Evolutionary conservation across 2,797 vertebrate species (phyloP), one percentile per base, ranked within the genome.

Genomic region (Tarsius wallacei): DNA sequence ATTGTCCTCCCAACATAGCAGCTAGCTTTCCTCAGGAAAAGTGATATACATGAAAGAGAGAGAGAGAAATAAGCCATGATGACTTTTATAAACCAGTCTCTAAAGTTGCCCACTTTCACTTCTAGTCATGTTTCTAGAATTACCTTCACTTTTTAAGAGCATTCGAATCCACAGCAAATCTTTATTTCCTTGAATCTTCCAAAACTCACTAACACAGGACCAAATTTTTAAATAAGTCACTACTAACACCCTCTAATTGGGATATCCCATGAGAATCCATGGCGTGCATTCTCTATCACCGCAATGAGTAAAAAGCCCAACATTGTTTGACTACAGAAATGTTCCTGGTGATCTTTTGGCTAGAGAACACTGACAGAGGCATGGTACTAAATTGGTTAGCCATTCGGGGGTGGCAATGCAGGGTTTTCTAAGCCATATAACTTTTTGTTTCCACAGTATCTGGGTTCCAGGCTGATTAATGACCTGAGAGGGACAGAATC

Each of bases 391-490:
- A 84, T 36, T 61, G 24, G 71, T 55, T 77, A 47, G 28, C 21
- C 42, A 61, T 19, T 8, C 5, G 5, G 17, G 4, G 14, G 12
- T 51, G 22, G 49, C 49, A 36, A 70, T 57, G 51, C 17, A 31
- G 42, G 42, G 82, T 59, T 49, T 55, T 57, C 51, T 81, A 33
- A 73, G 22, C 31, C 80, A 42, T 82, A 7, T 61, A 93, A 77
- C 96, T 3, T 42, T 78, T 94, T 96, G 59, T 33, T 98, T 36
- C 15, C 95, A 87, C 97, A 99, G 99, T 99, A 99, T 97, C 98
- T 99, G 82, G 99, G 99, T 57, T 99, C 99, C 64, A 99, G 99
- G 99, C 98, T 99, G 57, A 99, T 99, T 95, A 99, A 99, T 97
- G 99, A 99, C 19, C 99, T 99, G 4, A 98, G 99, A 70, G 99